Evolutionary conservation across 2,888 invertebrate genomes (phyloP), one percentile per base, ranked within the genome.

Genomic region (Dynastes hyllus): DNA sequence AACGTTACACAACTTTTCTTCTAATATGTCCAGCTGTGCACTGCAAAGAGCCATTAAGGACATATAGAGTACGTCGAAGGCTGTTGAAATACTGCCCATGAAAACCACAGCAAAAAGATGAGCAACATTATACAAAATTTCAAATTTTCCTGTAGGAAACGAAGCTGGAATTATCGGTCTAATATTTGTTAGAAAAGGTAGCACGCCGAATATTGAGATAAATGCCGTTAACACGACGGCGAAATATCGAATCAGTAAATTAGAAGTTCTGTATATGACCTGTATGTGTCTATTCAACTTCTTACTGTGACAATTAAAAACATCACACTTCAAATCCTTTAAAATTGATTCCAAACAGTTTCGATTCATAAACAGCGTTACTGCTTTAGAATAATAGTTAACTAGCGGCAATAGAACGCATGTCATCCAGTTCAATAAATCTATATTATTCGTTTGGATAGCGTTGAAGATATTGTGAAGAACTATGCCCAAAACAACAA

Each of bases 1-100:
- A 22, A 70, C 16, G 22, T 51, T 73, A 1, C 40, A 29, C 0
- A 78, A 16, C 22, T 32, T 50, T 61, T 71, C 76, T 16, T 55
- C 32, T 22, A 80, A 69, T 37, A 77, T 77, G 65, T 79, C 78
- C 29, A 80, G 29, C 45, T 80, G 75, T 2, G 79, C 77, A 22
- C 77, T 73, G 27, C 77, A 73, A 50, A 80, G 37, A 8, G 65
- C 55, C 80, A 80, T 77, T 11, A 77, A 63, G 22, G 67, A 75
- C 37, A 70, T 73, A 40, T 50, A 71, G 11, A 80, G 40, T 2
- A 73, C 73, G 27, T 79, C 79, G 27, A 79, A 58, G 11, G 65
- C 58, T 2, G 50, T 78, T 3, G 55, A 45, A 45, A 78, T 77
- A n/a, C 77, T 63, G 0, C 65, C 77, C 40, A 69, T 77, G 37